Evolutionary conservation across 37 sponge, comb jelly and placozoan genomes (phyloP).

Genomic region (Haliclona indistincta): DNA sequence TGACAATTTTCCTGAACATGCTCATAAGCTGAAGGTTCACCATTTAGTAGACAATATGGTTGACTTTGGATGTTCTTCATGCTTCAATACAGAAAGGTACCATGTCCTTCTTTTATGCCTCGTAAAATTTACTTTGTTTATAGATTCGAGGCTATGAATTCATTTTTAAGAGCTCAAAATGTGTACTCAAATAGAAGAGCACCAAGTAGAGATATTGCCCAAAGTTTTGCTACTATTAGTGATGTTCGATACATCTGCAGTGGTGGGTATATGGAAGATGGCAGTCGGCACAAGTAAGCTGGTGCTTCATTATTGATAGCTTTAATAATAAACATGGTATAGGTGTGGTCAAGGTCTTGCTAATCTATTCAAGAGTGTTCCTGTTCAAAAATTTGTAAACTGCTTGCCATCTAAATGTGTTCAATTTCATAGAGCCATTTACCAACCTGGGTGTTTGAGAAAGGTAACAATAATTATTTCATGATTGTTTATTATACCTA

Average conservation of each 20-base stretch:
- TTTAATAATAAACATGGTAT: not conserved
- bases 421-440: slow-evolving; percentile 5
- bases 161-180: slow-evolving; percentile 24
- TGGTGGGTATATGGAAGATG: slow-evolving; percentile 13
- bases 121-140: too few relatives aligned
- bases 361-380: not conserved
- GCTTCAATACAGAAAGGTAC: slow-evolving; percentile 58
- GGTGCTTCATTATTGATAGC: too few relatives aligned
- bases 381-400: not conserved
- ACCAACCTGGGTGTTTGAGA: not conserved
- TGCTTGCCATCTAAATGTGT: not conserved
- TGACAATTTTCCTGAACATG: slow-evolving; percentile 3
- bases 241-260: slow-evolving; percentile 13
- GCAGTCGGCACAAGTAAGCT: too few relatives aligned
- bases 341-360: slow-evolving; percentile 2
- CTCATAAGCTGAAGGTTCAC: slow-evolving; percentile 28
- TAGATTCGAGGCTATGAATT: slow-evolving; percentile 57
- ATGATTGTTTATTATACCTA: too few relatives aligned
- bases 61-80: slow-evolving; percentile 37
- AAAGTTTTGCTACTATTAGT: slow-evolving; percentile 12
- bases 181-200: slow-evolving; percentile 38
- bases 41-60: slow-evolving; percentile 43
- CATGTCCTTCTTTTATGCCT: too few relatives aligned
- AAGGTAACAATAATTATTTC: not conserved
- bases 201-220: slow-evolving; percentile 50